Base-by-base conservation (phyloP, 1,140 invertebrate genomes). In the Drosophila subobscura region DNA sequence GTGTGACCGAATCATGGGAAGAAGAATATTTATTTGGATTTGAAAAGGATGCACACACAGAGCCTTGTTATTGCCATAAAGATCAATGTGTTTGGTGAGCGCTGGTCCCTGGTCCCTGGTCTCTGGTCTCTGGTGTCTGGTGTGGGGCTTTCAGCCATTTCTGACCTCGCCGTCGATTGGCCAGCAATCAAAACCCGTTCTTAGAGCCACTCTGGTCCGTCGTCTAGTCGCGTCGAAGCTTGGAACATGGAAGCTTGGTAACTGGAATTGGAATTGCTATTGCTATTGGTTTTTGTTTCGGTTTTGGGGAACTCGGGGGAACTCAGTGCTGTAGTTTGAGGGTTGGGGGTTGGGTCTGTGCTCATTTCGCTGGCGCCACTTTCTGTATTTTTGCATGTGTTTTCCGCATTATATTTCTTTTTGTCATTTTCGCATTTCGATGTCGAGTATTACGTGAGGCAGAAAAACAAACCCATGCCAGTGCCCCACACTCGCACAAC, bases 331-430 rank as follows among this genome's bases (percentile, higher is more conserved):
- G 53, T 12, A 22, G 22, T 5, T 20, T 23, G 47, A 37, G 12
- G 1, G 47, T 40, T 40, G 45, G 25, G 25, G 57, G 41, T 47
- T 59, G 68, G 51, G 58, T 51, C 49, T 85, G 78, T 86, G 83
- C 84, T 73, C 83, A 88, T 86, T 86, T 88, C 56, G 50, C 42
- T 83, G 83, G 83, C 83, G 83, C 83, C 83, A 88, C 51, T 72
- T 49, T 33, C 29, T 10, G 29, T 42, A 59, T 74, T 81, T 68
- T 49, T 67, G 64, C 78, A 75, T 78, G 83, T 72, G 83, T 72
- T 88, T 88, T 86, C 83, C 83, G 83, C 83, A 83, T 76, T 67
- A 65, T 63, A 10, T 76, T 59, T 44, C 14, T 12, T 50, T 66
- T 76, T 86, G 73, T 86, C 77, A 66, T 76, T 83, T 33, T 75